Evolutionary conservation across 1,140 invertebrate species (phyloP).

Genomic region (Brachionus manjavacas): DNA sequence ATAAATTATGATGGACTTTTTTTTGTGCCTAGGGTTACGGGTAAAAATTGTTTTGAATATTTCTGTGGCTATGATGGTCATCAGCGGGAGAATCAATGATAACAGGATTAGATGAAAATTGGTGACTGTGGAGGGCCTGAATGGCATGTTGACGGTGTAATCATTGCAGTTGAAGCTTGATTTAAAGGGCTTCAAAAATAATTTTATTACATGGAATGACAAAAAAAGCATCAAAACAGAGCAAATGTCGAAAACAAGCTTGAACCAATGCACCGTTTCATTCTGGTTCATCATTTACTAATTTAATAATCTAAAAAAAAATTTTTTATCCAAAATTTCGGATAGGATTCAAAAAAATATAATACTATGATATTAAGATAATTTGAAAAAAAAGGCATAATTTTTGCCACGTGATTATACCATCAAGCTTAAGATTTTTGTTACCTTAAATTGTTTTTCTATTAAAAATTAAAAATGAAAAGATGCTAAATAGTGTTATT

Average conservation of each 20-base stretch:
- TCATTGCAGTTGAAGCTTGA: constrained; percentile 29
- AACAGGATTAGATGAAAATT: constrained; percentile 23
- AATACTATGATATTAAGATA: not conserved
- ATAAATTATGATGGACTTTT: not conserved
- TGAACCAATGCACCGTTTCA: constrained; percentile 36
- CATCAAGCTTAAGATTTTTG: not conserved
- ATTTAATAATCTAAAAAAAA: not conserved
- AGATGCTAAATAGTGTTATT: too few species aligned
- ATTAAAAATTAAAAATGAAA: too few species aligned
- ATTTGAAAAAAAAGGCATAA: not conserved
- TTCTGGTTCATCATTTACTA: not conserved
- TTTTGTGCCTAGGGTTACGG: not conserved
- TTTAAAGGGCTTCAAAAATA: not conserved
- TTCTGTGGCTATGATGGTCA: not conserved
- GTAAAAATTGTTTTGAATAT: not conserved
- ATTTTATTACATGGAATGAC: constrained; percentile 1
- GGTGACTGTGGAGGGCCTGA: constrained; percentile 14
- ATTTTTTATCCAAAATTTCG: not conserved
- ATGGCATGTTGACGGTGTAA: constrained; percentile 17
- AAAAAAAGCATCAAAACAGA: not conserved
- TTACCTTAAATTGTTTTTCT: not conserved
- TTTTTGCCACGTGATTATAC: not conserved
- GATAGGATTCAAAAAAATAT: not conserved
- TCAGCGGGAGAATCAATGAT: not conserved
- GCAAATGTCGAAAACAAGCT: not conserved